A percentile compares a stretch with the other conserved stretches of the same genome.
Evolutionary conservation across 2,888 invertebrate species (phyloP).

Genomic region (Yponomeuta sedellus): DNA sequence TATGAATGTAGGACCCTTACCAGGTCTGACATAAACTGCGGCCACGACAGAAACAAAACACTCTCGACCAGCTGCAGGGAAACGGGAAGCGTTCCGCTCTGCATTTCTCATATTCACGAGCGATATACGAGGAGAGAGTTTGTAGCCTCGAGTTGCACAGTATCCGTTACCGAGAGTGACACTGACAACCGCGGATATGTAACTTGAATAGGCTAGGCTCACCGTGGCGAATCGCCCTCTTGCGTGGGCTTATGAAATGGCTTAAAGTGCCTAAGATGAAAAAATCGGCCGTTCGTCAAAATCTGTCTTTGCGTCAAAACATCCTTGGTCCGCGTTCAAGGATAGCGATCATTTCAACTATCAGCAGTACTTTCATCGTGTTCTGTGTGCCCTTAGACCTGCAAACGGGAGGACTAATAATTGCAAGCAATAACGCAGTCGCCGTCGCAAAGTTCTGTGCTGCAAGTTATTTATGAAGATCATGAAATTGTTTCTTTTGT

Average conservation of each 20-base stretch:
- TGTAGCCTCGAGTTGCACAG: conserved; percentile 51
- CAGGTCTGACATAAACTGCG: conserved; percentile 20
- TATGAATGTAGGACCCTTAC: neutral
- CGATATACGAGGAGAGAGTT: conserved; percentile 59
- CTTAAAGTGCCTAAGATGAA: conserved; percentile 25
- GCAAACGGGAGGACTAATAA: too few species aligned
- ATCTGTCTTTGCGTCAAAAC: too few species aligned
- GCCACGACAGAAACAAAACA: conserved; percentile 52
- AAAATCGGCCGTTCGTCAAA: too few species aligned
- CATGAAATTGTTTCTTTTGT: too few species aligned
- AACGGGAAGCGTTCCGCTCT: conserved; percentile 71
- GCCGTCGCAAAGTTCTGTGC: too few species aligned
- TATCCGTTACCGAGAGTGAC: conserved; percentile 57
- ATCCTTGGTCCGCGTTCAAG: too few species aligned
- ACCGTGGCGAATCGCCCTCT: neutral
- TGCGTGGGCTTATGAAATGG: conserved; percentile 21
- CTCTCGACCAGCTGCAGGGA: conserved; percentile 28
- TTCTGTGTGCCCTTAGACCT: too few species aligned
- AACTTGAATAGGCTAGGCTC: conserved; percentile 40
- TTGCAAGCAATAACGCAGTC: too few species aligned
- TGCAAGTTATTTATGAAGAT: too few species aligned
- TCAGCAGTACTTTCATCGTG: too few species aligned
- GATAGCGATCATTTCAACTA: too few species aligned
- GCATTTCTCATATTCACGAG: conserved; percentile 44
- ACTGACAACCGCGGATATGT: conserved; percentile 62